Base-by-base conservation (phyloP, 2,113 vertebrate genomes). In the Oryctolagus cuniculus region DNA sequence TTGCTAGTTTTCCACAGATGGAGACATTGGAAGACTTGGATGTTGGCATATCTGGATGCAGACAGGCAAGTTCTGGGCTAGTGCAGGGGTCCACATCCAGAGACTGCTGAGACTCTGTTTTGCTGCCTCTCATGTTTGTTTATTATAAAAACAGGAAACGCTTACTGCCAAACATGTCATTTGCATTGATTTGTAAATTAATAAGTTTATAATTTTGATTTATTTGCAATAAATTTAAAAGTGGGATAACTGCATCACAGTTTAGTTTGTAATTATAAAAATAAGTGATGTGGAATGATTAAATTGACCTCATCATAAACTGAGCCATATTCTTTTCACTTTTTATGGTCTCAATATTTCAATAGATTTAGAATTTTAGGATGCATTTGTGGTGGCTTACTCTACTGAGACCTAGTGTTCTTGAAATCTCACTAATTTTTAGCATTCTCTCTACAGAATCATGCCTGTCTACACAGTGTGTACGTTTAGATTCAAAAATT, bases 41-140 rank as follows among this genome's bases (percentile, higher is more conserved):
- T 17, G 55, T 19, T 58, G 55, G 55, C 19, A 58, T 15, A 19
- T 58, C 55, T 44, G 55, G 55, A 58, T 58, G 55, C 5, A 58
- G 55, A 15, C 19, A 58, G 25, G 49, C 34, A 15, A 15, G 2
- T 13, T 79, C 10, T 69, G 44, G 31, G 24, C 69, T 83, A 74
- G 1, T 10, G 66, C 13, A 69, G 19, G 2, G 0, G 1, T 31
- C 2, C 2, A 66, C 4, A 3, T 29, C 12, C 55, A 10, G 1
- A n/a, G 7, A 21, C 2, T 27, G 0, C 55, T 17, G 13, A 16
- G 55, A 58, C 55, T 58, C 15, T 58, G 2, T 6, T 89, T 29
- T 80, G 19, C 9, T 82, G n/a, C 8, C 0, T 55, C 29, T 7
- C 24, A 17, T 61, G 12, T 53, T 70, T 58, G 0, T 53, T 49